Conservation (phyloP, 2,888 invertebrate genomes). For the Phortica magna region DNA sequence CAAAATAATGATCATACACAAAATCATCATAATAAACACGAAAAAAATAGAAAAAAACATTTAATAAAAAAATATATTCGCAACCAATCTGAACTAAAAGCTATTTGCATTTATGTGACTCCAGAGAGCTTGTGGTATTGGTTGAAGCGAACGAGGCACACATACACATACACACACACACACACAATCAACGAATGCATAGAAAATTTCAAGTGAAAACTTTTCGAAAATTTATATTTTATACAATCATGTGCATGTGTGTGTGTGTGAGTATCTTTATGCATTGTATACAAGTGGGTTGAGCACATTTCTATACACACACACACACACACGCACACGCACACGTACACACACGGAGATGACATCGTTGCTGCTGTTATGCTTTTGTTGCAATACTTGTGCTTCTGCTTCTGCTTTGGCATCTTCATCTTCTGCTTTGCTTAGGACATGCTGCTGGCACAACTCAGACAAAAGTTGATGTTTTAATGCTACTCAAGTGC, state of each 20-base stretch:
- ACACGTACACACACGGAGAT: too few species aligned
- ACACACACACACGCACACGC: too few species aligned
- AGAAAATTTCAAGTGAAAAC: slow-evolving; percentile 47
- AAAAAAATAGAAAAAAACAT: not conserved
- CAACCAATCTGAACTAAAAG: slow-evolving; percentile 17
- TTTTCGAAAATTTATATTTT: slow-evolving; percentile 38
- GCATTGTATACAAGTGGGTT: not conserved
- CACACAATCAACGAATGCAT: slow-evolving; percentile 33
- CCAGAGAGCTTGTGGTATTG: not conserved
- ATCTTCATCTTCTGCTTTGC: not conserved
- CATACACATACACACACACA: slow-evolving; percentile 21
- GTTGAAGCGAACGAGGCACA: not conserved
- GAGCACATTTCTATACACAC: too few species aligned
- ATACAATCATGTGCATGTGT: not conserved
- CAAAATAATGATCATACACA: not conserved
- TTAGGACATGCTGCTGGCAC: slow-evolving; percentile 20
- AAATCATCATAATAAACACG: not conserved
- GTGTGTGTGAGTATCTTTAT: slow-evolving; percentile 11
- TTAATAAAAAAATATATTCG: not conserved
- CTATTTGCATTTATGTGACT: slow-evolving; percentile 30
- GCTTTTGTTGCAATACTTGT: not conserved
- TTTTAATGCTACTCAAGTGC: slow-evolving; percentile 65
- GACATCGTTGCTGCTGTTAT: not conserved
- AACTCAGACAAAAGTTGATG: slow-evolving; percentile 60
- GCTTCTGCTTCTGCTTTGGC: slow-evolving; percentile 4